Base-by-base conservation (phyloP, 2,797 vertebrate species). In the Cyprinella venusta region DNA sequence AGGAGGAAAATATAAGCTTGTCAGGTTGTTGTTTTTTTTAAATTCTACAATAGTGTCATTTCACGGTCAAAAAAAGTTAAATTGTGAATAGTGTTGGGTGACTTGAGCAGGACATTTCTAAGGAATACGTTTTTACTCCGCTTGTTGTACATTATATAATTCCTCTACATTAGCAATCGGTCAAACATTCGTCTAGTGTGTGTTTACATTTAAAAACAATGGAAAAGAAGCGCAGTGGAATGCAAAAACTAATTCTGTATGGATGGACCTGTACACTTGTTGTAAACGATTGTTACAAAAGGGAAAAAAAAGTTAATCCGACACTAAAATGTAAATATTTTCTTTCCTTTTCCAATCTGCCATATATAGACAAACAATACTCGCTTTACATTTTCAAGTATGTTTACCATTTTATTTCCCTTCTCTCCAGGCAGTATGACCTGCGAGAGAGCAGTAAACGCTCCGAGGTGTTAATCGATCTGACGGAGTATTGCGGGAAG, bases 401-500 rank as follows among this genome's bases (percentile, higher is more conserved):
- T 26, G 54, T n/a, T 1, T 6, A 0, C 26, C 54, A 33, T 56
- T 33, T 26, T 54, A 15, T 48, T 54, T 26, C 19, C 54, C 68
- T 33, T 61, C 6, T 63, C 16, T 26, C 61, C 93, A 99, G 98
- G 86, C 98, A 99, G 87, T 99, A 99, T 59, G 98, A 99, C 86
- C 93, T 99, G 88, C 93, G 98, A 70, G 98, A 99, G 93, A 99
- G 94, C 95, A 97, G 97, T 89, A 98, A 98, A 80, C 97, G 95
- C 36, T 99, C 98, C 0, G 97, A 99, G 84, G 97, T 99, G 33
- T 94, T 99, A 65, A 98, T 99, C 6, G 98, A 99, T 91, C 94
- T 99, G 87, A 99, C 98, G 0, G 97, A 99, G 88, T 99, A 97
- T 90, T 99, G 98, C 2, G 97, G 98, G 84, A 97, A 99, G 93